These are phyloP conservation scores for Hemicentrotus pulcherrimus DNA, from an alignment of 35 echinoderm and acorn worm species.

Conservation along the genomic window DNA sequence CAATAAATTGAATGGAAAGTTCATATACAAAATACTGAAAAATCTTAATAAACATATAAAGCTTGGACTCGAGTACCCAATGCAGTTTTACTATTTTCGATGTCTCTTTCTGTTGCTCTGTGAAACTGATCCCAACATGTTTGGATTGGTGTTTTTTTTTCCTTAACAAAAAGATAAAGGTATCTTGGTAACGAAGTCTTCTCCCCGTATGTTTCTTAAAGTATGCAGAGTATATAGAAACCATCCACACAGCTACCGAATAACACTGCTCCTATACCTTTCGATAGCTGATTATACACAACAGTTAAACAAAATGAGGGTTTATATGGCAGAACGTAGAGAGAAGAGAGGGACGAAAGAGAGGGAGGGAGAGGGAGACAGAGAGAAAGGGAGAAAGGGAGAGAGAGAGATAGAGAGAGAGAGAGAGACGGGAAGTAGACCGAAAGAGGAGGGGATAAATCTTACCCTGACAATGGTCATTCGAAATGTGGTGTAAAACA, in stretches of 20 bases:
- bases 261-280: not conserved
- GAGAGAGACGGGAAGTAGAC: no score
- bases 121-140: no score
- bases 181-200: not conserved
- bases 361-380: not conserved
- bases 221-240: constrained; percentile 37
- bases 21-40: no score
- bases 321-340: not conserved
- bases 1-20: no score
- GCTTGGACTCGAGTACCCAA: no score
- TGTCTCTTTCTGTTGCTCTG: not conserved
- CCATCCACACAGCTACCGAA: constrained; percentile 25
- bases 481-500: no score
- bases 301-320: not conserved
- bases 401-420: not conserved
- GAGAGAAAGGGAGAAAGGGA: not conserved
- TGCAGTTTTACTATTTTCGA: not conserved
- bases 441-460: no score
- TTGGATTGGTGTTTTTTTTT: no score
- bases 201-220: not conserved
- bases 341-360: not conserved
- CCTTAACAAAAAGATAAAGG: not conserved
- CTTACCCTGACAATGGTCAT: no score
- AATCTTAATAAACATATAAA: no score
- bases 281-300: constrained; percentile 1